Evolutionary conservation across 2,113 vertebrate species (phyloP).

Genomic region (Dryoscopus gambensis): DNA sequence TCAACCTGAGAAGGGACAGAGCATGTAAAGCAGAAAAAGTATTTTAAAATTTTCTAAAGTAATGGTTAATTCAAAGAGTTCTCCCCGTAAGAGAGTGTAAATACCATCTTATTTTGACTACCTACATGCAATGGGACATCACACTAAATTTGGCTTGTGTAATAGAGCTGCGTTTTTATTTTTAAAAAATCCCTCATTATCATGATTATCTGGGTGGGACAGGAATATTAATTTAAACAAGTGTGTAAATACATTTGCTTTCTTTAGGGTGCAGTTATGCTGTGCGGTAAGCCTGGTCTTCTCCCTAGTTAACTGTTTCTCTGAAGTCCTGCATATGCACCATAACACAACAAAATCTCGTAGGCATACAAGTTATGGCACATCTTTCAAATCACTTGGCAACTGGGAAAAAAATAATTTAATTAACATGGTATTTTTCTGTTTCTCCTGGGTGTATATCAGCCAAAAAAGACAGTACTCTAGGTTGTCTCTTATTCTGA

Average conservation of each 20-base stretch:
- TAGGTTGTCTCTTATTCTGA: background rate
- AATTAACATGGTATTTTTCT: background rate
- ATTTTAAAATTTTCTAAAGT: background rate
- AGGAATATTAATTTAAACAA: constrained; percentile 4
- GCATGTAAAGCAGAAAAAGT: background rate
- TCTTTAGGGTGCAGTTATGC: background rate
- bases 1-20: background rate
- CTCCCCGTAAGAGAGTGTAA: background rate
- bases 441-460: background rate
- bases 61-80: background rate
- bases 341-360: accelerated
- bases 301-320: constrained; percentile 8
- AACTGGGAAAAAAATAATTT: background rate
- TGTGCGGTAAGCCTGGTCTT: background rate
- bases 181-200: background rate
- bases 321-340: background rate
- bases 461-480: background rate
- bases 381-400: background rate
- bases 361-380: background rate
- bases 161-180: background rate
- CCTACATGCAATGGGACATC: accelerated
- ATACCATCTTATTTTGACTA: background rate
- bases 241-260: background rate
- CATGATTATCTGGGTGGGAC: background rate
- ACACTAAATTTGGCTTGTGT: background rate